A percentile compares a stretch with the other conserved stretches of the same genome.
Conservation (phyloP, 2,888 invertebrate species). For the Drosophila pegasa region DNA sequence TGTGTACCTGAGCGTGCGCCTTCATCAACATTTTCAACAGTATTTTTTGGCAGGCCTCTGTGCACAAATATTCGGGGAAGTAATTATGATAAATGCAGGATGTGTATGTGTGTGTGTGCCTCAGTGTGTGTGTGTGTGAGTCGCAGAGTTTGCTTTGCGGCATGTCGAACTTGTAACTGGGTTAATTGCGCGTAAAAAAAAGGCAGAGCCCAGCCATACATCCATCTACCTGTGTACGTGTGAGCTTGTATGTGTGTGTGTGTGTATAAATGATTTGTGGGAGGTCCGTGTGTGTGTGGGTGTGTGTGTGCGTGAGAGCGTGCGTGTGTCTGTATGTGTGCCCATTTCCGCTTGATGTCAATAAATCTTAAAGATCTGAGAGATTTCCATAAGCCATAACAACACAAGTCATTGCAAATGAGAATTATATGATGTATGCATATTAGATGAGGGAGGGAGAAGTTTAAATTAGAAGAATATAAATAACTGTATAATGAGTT, state of each 20-base stretch:
- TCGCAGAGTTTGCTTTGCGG: constrained; percentile 59
- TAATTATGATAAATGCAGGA: constrained; percentile 81
- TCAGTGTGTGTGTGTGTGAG: constrained; percentile 7
- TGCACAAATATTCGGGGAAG: constrained; percentile 70
- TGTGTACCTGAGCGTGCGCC: constrained; percentile 27
- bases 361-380: constrained; percentile 69
- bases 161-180: constrained; percentile 80
- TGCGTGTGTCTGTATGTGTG: constrained; percentile 22
- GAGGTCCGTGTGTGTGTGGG: constrained; percentile 15
- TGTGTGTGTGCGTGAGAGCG: constrained; percentile 10
- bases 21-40: constrained; percentile 71
- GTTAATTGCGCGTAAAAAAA: constrained; percentile 76
- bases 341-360: constrained; percentile 67
- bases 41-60: constrained; percentile 63
- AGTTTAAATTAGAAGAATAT: not conserved
- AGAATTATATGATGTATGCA: not conserved
- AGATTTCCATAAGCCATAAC: constrained; percentile 46
- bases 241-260: constrained; percentile 4
- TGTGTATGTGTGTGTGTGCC: not conserved
- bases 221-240: constrained; percentile 6
- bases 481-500: not conserved
- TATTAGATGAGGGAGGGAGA: not conserved
- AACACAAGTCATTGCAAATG: constrained; percentile 13
- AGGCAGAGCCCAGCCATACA: constrained; percentile 46
- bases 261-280: constrained; percentile 9